phyloP scores from a whole-genome alignment of 2,888 invertebrate species.

The Tethea ocularis region DNA sequence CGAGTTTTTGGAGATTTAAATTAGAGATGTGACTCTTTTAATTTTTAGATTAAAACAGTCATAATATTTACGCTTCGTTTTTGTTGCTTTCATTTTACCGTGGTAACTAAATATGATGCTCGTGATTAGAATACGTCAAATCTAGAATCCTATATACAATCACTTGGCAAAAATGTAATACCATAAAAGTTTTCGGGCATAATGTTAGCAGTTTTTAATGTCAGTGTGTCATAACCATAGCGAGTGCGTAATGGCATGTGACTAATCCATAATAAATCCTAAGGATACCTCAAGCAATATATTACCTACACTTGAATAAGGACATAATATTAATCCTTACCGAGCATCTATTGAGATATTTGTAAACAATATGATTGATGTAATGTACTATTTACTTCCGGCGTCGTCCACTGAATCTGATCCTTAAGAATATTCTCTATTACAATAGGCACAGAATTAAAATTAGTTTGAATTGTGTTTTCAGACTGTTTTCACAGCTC shows the following conservation, averaged over 20 bases:
- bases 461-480: neutral
- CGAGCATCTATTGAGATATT: constrained; percentile 4
- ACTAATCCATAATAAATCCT: constrained; percentile 10
- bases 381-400: neutral
- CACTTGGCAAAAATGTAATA: too few relatives aligned
- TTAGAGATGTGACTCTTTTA: too few relatives aligned
- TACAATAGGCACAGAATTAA: neutral
- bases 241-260: constrained; percentile 13
- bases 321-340: constrained; percentile 16
- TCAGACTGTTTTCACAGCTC: too few relatives aligned
- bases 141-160: too few relatives aligned
- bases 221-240: neutral
- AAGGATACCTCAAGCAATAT: constrained; percentile 16
- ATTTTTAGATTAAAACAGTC: too few relatives aligned
- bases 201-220: constrained; percentile 3
- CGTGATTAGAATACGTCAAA: too few relatives aligned
- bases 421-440: too few relatives aligned
- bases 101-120: too few relatives aligned
- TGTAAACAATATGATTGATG: constrained; percentile 12
- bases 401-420: neutral
- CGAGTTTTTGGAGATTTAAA: too few relatives aligned
- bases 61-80: too few relatives aligned
- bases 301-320: constrained; percentile 16
- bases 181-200: too few relatives aligned
- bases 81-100: too few relatives aligned